These are phyloP conservation scores for Aethes cnicana DNA, from an alignment of 2,888 invertebrate genomes.

Conservation along the genomic window DNA sequence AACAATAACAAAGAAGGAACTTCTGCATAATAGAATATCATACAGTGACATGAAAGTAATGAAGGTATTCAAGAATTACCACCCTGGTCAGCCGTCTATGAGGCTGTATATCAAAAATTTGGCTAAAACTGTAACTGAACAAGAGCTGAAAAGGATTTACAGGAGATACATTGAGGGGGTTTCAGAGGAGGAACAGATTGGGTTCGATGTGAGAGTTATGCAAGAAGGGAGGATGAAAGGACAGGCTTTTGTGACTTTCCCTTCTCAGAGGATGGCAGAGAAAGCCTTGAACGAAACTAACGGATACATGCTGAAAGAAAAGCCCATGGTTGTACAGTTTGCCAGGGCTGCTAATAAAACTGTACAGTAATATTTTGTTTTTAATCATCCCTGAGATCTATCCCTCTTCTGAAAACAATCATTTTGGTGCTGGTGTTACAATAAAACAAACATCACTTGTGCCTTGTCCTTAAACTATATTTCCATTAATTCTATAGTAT, in stretches of 20 bases:
- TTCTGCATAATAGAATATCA: constrained; percentile 86
- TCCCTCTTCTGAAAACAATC: background rate
- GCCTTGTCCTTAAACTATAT: constrained; percentile 49
- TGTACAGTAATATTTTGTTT: constrained; percentile 16
- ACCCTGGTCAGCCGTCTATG: constrained; percentile 89
- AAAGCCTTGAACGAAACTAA: constrained; percentile 92
- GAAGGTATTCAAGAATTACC: constrained; percentile 93
- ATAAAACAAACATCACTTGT: constrained; percentile 25
- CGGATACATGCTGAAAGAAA: constrained; percentile 92
- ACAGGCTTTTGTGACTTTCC: constrained; percentile 95
- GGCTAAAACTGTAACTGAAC: constrained; percentile 88
- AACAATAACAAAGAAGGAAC: constrained; percentile 84
- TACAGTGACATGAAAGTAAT: constrained; percentile 87
- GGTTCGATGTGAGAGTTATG: constrained; percentile 90
- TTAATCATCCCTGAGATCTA: background rate
- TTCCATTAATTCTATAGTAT: constrained; percentile 70
- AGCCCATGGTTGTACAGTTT: constrained; percentile 95
- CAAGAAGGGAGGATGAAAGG: constrained; percentile 98
- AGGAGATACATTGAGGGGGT: constrained; percentile 82
- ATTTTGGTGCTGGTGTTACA: background rate
- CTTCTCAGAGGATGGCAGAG: constrained; percentile 86
- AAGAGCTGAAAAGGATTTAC: constrained; percentile 89
- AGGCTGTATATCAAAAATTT: constrained; percentile 97
- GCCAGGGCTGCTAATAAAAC: constrained; percentile 78
- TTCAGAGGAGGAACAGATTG: constrained; percentile 66